Conservation (phyloP, 2,113 vertebrate species). For the Aspiorhynchus laticeps region DNA sequence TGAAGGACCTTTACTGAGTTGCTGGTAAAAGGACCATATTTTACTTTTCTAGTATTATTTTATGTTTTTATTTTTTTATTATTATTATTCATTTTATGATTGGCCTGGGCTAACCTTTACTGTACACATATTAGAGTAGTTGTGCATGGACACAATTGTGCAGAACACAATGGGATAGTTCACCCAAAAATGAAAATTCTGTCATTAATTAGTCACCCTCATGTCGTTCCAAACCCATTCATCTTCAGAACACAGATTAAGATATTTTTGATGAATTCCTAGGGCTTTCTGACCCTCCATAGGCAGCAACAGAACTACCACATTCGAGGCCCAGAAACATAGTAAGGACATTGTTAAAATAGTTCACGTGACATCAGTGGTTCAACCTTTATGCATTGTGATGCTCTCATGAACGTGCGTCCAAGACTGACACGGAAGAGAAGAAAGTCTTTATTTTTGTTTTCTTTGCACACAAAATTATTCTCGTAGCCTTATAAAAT, state of each 20-base stretch:
- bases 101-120: neutral
- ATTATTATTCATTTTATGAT: neutral
- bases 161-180: too few species aligned
- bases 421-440: too few species aligned
- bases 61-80: neutral
- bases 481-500: too few species aligned
- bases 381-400: too few species aligned
- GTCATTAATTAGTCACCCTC: neutral
- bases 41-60: neutral
- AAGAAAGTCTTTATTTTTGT: too few species aligned
- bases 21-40: neutral
- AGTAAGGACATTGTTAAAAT: neutral
- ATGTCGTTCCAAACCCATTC: too few species aligned
- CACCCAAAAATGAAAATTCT: neutral
- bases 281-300: too few species aligned
- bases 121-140: neutral
- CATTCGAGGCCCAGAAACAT: neutral
- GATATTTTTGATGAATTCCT: neutral
- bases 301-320: too few species aligned
- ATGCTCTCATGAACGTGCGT: too few species aligned
- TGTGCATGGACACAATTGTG: neutral
- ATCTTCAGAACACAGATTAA: neutral
- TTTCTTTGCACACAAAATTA: too few species aligned
- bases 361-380: too few species aligned
- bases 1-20: neutral